A percentile compares a stretch with the other conserved stretches of the same genome.
phyloP scores from a whole-genome alignment of 2,113 vertebrate species.

The Falcunculus frontatus region DNA sequence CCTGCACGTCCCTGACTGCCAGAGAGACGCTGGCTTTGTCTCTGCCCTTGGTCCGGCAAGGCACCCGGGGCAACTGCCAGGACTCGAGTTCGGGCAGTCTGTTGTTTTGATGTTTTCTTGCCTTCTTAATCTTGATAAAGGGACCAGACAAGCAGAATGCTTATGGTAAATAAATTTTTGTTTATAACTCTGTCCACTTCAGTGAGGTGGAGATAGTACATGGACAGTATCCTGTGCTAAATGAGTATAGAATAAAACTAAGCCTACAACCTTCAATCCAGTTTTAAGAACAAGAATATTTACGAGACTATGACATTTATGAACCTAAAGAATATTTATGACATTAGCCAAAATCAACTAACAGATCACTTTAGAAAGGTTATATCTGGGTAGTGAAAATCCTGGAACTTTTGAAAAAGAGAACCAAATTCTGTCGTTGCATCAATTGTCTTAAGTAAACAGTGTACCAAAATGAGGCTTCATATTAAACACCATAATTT shows the following conservation, averaged over 20 bases:
- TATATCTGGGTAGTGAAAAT: neutral
- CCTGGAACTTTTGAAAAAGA: neutral
- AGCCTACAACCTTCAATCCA: neutral
- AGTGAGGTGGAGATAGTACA: neutral
- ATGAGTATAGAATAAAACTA: neutral
- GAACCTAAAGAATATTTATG: neutral
- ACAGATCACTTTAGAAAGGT: neutral
- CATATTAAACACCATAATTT: neutral
- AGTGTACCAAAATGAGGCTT: slow-evolving; percentile 6
- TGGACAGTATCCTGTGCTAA: neutral
- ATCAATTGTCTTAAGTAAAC: slow-evolving; percentile 42
- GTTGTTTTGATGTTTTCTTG: neutral
- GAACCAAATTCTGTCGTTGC: neutral
- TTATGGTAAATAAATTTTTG: neutral
- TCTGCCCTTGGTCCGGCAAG: neutral
- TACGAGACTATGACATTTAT: neutral
- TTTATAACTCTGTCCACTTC: neutral
- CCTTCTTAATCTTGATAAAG: neutral
- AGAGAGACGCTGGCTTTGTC: neutral
- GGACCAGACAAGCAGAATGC: neutral
- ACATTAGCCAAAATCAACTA: neutral
- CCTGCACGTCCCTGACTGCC: neutral
- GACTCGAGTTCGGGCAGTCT: neutral
- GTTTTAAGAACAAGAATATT: neutral
- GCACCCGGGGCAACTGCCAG: neutral